Evolutionary conservation across 2,797 vertebrate genomes (phyloP).

Genomic region (Dallia pectoralis): DNA sequence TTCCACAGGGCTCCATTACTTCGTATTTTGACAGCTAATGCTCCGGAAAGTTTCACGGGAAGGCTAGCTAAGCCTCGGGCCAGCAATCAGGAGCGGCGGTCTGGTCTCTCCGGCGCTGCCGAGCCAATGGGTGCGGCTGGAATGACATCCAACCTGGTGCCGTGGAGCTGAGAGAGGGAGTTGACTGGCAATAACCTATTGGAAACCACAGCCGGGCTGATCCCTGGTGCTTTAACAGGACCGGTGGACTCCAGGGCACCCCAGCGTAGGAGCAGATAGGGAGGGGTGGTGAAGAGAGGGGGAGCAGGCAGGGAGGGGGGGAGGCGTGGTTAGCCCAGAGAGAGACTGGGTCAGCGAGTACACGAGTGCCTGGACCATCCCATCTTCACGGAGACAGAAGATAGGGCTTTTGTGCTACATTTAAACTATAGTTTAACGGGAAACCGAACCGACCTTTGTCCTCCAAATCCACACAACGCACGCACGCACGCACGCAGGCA

Average conservation of each 20-base stretch:
- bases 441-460: neutral
- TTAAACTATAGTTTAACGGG: conserved; percentile 67
- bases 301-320: neutral
- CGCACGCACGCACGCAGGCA: too few relatives aligned
- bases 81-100: conserved; percentile 33
- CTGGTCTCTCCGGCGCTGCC: conserved; percentile 32
- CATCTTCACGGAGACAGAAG: neutral
- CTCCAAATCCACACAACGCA: conserved; percentile 3
- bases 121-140: conserved; percentile 62
- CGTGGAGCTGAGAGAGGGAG: conserved; percentile 31
- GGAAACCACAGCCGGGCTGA: conserved; percentile 41
- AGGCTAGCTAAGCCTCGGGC: conserved; percentile 33
- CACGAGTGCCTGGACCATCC: neutral
- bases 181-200: conserved; percentile 52
- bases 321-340: neutral
- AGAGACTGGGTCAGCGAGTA: neutral
- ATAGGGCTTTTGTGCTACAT: neutral
- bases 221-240: conserved; percentile 30
- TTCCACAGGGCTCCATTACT: conserved; percentile 32
- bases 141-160: conserved; percentile 65
- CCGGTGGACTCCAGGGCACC: neutral
- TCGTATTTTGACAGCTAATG: conserved; percentile 59
- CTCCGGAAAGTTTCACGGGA: conserved; percentile 47
- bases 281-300: neutral
- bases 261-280: neutral